phyloP scores from a whole-genome alignment of 2,888 invertebrate genomes.

The Glaucopsyche alexis region DNA sequence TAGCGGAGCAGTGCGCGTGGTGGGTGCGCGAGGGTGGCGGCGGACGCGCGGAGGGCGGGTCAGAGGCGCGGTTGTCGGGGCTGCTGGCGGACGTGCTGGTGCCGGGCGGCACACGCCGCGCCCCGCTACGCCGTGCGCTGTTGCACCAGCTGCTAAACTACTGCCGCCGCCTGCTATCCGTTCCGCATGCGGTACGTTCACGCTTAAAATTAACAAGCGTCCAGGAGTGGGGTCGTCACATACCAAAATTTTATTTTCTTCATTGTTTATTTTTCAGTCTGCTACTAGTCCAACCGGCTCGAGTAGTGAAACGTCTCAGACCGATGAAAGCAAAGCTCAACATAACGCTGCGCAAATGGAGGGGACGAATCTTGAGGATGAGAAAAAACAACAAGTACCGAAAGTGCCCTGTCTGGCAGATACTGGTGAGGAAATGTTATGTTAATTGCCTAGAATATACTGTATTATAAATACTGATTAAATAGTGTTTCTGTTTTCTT shows the following conservation, averaged over 20 bases:
- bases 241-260: not conserved
- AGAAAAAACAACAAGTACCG: conserved; percentile 69
- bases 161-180: conserved; percentile 79
- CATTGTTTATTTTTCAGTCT: conserved; percentile 31
- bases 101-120: conserved; percentile 74
- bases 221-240: not conserved
- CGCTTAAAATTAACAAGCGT: too few species aligned
- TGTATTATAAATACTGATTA: not conserved
- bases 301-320: conserved; percentile 80
- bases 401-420: conserved; percentile 87
- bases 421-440: conserved; percentile 72
- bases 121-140: conserved; percentile 84
- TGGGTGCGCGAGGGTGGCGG: conserved; percentile 61
- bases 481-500: conserved; percentile 32
- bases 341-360: conserved; percentile 46
- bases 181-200: conserved; percentile 56
- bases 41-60: conserved; percentile 76
- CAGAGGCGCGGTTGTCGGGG: conserved; percentile 78
- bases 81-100: conserved; percentile 84
- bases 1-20: conserved; percentile 61
- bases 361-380: conserved; percentile 67
- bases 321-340: conserved; percentile 91
- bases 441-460: not conserved
- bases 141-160: conserved; percentile 86
- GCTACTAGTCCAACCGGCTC: conserved; percentile 35